phyloP scores from a whole-genome alignment of 2,797 vertebrate genomes.

The Lacerta agilis region DNA sequence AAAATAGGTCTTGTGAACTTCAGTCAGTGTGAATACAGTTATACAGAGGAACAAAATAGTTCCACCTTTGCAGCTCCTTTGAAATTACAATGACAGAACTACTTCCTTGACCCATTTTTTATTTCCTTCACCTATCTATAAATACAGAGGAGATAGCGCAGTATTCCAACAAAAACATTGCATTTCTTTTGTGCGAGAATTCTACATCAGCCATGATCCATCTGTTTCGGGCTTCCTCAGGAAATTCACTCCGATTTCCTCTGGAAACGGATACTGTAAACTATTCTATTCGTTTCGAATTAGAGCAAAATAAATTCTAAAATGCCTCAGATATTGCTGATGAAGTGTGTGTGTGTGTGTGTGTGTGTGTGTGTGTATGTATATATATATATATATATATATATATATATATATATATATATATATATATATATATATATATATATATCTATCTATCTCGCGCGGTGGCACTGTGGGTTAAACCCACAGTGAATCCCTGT shows the following conservation, averaged over 20 bases:
- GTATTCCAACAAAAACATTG: slow-evolving; percentile 28
- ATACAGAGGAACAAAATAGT: background rate
- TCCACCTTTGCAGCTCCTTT: background rate
- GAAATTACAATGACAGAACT: background rate
- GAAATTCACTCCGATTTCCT: slow-evolving; percentile 66
- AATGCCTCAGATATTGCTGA: background rate
- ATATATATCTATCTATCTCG: too few species aligned
- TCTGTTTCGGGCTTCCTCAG: slow-evolving; percentile 56
- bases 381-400: too few species aligned
- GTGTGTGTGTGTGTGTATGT: too few species aligned
- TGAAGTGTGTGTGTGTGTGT: background rate
- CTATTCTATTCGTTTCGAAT: slow-evolving; percentile 31
- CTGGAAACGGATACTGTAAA: slow-evolving; percentile 54
- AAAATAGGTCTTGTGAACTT: background rate
- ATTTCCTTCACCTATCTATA: background rate
- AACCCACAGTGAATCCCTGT: too few species aligned
- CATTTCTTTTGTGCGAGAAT: slow-evolving; percentile 44
- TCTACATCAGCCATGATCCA: slow-evolving; percentile 47
- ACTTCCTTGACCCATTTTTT: background rate
- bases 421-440: too few species aligned
- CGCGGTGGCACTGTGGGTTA: too few species aligned
- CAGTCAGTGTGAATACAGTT: background rate
- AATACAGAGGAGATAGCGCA: slow-evolving; percentile 13
- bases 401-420: too few species aligned
- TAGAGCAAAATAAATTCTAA: slow-evolving; percentile 35